Evolutionary conservation across 1,140 invertebrate species (phyloP).

Genomic region (Euwallacea similis): DNA sequence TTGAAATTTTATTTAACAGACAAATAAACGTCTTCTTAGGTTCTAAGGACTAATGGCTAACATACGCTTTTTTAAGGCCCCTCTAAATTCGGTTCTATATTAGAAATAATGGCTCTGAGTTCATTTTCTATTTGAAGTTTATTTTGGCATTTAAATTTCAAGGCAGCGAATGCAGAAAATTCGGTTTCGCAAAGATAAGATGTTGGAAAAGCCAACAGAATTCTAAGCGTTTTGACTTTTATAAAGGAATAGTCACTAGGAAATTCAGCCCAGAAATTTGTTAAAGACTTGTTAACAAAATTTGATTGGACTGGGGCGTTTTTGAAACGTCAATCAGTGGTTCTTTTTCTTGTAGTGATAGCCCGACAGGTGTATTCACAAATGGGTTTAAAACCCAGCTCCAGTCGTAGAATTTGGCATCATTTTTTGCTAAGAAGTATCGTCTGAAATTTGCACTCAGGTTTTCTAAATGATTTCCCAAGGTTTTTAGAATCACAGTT

Average conservation of each 20-base stretch:
- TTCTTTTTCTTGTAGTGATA: conserved; percentile 5
- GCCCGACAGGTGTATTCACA: neutral
- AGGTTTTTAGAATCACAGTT: neutral
- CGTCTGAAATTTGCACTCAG: too few species aligned
- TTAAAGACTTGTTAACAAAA: neutral
- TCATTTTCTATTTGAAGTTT: neutral
- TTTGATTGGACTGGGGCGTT: neutral
- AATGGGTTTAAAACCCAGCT: neutral
- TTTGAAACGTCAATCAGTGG: neutral
- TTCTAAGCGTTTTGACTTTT: neutral
- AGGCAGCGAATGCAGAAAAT: neutral
- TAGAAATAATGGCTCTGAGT: neutral
- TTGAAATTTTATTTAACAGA: too few species aligned
- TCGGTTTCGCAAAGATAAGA: conserved; percentile 4
- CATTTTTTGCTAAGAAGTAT: neutral
- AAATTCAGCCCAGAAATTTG: neutral
- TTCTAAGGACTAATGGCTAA: too few species aligned
- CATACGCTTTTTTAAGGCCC: neutral
- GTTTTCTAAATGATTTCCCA: neutral
- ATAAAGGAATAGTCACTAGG: neutral
- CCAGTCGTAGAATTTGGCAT: neutral
- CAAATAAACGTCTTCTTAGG: too few species aligned
- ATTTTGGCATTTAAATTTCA: neutral
- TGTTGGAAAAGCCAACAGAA: neutral
- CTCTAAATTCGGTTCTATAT: neutral